Base-by-base conservation (phyloP, 2,797 vertebrate genomes). In the Manis javanica region DNA sequence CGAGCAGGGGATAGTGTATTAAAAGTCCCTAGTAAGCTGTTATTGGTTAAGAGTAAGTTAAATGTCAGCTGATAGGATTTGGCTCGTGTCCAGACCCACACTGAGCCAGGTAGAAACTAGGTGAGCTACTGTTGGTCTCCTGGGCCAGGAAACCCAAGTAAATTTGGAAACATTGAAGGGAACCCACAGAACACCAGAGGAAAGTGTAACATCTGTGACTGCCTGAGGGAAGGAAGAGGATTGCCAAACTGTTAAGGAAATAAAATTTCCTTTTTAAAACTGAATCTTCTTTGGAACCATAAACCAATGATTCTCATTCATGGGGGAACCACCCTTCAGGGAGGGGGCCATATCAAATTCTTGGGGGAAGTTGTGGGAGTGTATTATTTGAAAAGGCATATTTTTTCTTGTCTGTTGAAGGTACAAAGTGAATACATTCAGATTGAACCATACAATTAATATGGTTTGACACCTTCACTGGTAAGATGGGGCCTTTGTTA, bases 251-350 rank as follows among this genome's bases (percentile, higher is more conserved):
- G 26, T 61, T 94, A 63, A 69, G 88, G 46, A 23, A 98, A 98
- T 97, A 97, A 97, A 97, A 29, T 37, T 81, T 86, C 57, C 46
- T 64, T 86, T 78, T 77, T 91, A 68, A 91, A 95, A 59, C 9
- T 95, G 93, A 51, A 64, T 96, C 42, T 74, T 93, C 64, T 88
- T 90, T 95, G 63, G 71, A 63, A 90, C 6, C 24, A 15, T 82
- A 95, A 86, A 69, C 59, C 14, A 75, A 34, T 91, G n/a, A 89
- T 87, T 87, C 39, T 94, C 15, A 82, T 34, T 92, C n/a, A 4
- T 75, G 42, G 61, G 34, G 51, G 55, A 69, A 85, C 51, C n/a
- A 85, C 59, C 10, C 74, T 96, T 95, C 42, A 74, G 90, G 55
- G 66, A 85, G 46, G 53, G 64, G 39, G 23, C 12, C 49, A 13